These are phyloP conservation scores for rabbit (Oryctolagus cuniculus) DNA, from an alignment of 2,113 vertebrate species.

Conservation along the genomic window DNA sequence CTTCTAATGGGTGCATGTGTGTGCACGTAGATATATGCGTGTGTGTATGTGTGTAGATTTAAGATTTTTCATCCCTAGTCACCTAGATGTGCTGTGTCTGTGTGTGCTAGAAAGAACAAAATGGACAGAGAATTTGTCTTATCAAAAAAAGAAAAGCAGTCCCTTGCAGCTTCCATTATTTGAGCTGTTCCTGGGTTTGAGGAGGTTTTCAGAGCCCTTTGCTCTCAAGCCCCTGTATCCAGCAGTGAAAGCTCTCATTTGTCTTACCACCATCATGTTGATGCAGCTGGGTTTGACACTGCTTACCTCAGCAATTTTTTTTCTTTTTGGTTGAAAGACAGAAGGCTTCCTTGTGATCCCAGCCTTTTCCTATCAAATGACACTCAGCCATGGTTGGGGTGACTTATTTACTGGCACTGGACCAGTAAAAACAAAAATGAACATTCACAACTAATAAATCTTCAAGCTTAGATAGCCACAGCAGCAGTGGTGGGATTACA, in stretches of 20 bases:
- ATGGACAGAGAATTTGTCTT: conserved; percentile 77
- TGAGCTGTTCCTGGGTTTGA: conserved; percentile 85
- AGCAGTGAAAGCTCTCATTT: conserved; percentile 90
- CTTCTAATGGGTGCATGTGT: not conserved
- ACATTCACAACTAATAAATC: conserved; percentile 90
- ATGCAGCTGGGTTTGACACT: conserved; percentile 90
- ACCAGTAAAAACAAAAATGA: conserved; percentile 91
- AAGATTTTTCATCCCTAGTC: conserved; percentile 72
- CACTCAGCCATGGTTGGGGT: conserved; percentile 89
- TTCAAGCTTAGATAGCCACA: conserved; percentile 83
- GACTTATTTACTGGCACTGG: conserved; percentile 90
- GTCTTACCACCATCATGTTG: conserved; percentile 89
- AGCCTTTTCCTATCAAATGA: conserved; percentile 92
- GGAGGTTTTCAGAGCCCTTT: conserved; percentile 81
- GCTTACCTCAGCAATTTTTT: conserved; percentile 90
- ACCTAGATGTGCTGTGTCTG: conserved; percentile 77
- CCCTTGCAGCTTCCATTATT: conserved; percentile 81
- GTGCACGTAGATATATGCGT: not conserved
- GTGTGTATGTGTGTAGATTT: not conserved
- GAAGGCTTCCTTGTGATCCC: conserved; percentile 91
- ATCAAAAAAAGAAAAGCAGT: conserved; percentile 76
- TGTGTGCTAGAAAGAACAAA: conserved; percentile 23
- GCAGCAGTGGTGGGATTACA: conserved; percentile 83
- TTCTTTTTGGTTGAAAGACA: conserved; percentile 86
- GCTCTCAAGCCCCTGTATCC: conserved; percentile 84